These are phyloP conservation scores for Steinernema khuongi DNA, from an alignment of 1,140 invertebrate species.

Conservation along the genomic window DNA sequence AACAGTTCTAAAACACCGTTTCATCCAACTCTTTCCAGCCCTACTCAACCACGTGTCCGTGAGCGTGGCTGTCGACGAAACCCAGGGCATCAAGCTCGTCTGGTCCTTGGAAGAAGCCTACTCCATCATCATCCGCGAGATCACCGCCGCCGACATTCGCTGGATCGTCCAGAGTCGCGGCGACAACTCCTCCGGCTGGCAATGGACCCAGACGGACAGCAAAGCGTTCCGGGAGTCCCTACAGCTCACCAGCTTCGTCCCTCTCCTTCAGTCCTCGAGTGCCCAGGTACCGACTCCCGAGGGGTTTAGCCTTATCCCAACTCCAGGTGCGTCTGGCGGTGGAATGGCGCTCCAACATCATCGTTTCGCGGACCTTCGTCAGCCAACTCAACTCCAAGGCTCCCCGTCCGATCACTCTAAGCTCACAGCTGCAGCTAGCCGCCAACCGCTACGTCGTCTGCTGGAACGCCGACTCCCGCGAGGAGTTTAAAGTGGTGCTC, in stretches of 20 bases:
- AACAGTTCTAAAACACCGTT: too few relatives aligned
- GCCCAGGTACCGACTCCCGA: not conserved
- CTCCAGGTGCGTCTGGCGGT: not conserved
- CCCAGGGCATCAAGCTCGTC: not conserved
- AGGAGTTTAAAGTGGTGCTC: too few relatives aligned
- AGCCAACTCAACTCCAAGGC: not conserved
- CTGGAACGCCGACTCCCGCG: not conserved
- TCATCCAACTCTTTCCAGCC: not conserved
- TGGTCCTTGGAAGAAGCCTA: not conserved
- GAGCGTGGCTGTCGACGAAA: not conserved
- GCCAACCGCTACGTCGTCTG: conserved; percentile 1
- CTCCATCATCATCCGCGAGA: not conserved
- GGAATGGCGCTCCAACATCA: not conserved
- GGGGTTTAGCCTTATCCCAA: not conserved
- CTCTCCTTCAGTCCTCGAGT: not conserved
- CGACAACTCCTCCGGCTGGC: conserved; percentile 14
- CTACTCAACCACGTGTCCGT: not conserved
- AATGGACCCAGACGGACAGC: not conserved
- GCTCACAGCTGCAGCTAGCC: not conserved
- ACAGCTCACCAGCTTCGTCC: not conserved
- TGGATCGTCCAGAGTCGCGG: not conserved
- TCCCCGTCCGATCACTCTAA: not conserved
- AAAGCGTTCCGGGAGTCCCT: not conserved
- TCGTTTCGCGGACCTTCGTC: conserved; percentile 2
- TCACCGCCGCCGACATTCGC: conserved; percentile 14